Evolutionary conservation across 2,113 vertebrate species (phyloP).

Genomic region (Percopsis transmontana): DNA sequence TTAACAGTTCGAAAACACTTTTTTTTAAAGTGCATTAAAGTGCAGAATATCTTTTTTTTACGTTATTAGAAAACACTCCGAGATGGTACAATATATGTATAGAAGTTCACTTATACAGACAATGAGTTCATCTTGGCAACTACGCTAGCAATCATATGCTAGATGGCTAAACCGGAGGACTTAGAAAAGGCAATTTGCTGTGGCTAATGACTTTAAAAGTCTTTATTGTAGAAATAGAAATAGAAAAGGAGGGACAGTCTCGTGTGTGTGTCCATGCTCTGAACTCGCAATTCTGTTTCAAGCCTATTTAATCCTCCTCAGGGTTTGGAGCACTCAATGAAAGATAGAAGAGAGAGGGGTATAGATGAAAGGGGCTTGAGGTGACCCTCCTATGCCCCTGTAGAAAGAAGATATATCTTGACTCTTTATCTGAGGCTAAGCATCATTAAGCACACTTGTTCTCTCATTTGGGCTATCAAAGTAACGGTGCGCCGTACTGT

Average conservation of each 20-base stretch:
- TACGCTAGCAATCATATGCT: conserved; percentile 19
- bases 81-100: neutral
- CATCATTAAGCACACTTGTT: conserved; percentile 36
- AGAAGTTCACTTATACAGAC: conserved; percentile 22
- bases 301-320: conserved; percentile 57
- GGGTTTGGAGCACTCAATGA: conserved; percentile 39
- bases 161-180: conserved; percentile 13
- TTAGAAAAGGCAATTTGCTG: conserved; percentile 48
- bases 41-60: neutral
- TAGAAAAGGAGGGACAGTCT: conserved; percentile 40
- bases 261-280: too few species aligned
- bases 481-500: conserved; percentile 4
- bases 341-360: conserved; percentile 18
- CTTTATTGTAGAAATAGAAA: neutral
- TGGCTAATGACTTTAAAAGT: conserved; percentile 35
- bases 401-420: conserved; percentile 33
- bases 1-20: too few species aligned
- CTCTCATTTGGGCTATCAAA: conserved; percentile 50
- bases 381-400: conserved; percentile 37
- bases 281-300: conserved; percentile 51
- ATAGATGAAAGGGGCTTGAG: conserved; percentile 40
- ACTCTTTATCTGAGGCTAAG: conserved; percentile 42
- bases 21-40: neutral
- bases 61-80: conserved; percentile 3
- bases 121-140: conserved; percentile 28